Percentiles rank a stretch among this genome's conserved stretches.
Conservation (phyloP, 2,113 vertebrate genomes). For the Tichodroma muraria region DNA sequence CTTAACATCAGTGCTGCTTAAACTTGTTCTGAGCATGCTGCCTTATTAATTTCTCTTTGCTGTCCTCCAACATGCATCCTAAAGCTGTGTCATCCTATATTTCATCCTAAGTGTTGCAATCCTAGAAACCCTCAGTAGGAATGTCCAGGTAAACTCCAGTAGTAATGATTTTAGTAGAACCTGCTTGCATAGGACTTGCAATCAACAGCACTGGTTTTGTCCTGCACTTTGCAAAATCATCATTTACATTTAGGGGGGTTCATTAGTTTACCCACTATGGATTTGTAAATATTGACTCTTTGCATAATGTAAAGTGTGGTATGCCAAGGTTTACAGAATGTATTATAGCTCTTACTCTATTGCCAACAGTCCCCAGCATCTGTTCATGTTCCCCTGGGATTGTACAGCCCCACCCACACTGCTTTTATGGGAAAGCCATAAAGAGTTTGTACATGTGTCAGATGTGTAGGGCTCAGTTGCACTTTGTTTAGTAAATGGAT, state of each 20-base stretch:
- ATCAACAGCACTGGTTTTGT: slow-evolving; percentile 70
- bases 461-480: slow-evolving; percentile 74
- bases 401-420: slow-evolving; percentile 77
- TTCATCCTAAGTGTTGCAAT: slow-evolving; percentile 62
- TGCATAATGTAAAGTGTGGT: slow-evolving; percentile 85
- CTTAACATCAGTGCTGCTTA: slow-evolving; percentile 71
- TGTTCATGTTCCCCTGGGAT: slow-evolving; percentile 74
- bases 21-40: slow-evolving; percentile 76
- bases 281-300: slow-evolving; percentile 88
- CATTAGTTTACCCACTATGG: slow-evolving; percentile 61
- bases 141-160: slow-evolving; percentile 61
- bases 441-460: slow-evolving; percentile 71
- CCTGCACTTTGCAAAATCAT: slow-evolving; percentile 78
- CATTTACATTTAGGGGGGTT: slow-evolving; percentile 45
- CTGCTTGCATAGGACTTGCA: slow-evolving; percentile 67
- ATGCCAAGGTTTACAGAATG: slow-evolving; percentile 94
- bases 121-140: slow-evolving; percentile 59
- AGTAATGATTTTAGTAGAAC: slow-evolving; percentile 59
- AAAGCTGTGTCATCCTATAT: slow-evolving; percentile 20
- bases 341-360: slow-evolving; percentile 79
- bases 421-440: slow-evolving; percentile 81
- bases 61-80: slow-evolving; percentile 51
- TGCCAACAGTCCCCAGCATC: slow-evolving; percentile 81
- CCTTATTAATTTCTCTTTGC: slow-evolving; percentile 72
- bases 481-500: slow-evolving; percentile 71